Evolutionary conservation across 2,113 vertebrate genomes (phyloP).

Genomic region (Corythaeola cristata): DNA sequence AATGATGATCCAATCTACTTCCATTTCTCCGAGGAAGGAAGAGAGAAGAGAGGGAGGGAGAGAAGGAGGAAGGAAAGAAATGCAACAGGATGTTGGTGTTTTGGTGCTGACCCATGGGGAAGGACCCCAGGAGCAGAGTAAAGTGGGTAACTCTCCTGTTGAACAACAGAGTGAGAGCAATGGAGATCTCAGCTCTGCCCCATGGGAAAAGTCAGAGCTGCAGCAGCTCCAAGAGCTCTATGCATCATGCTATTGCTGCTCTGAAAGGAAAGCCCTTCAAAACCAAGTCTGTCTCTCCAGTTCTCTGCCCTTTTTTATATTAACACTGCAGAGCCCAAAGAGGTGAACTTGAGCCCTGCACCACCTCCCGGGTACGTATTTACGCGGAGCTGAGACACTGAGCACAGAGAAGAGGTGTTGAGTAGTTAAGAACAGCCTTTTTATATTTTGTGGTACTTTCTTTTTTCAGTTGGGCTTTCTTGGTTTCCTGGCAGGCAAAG

Average conservation of each 20-base stretch:
- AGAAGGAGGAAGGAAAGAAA: not conserved
- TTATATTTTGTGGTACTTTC: not conserved
- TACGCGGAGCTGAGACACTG: not conserved
- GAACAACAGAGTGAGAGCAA: not conserved
- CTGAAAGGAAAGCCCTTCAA: not conserved
- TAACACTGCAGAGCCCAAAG: not conserved
- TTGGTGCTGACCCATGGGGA: not conserved
- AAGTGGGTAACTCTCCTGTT: not conserved
- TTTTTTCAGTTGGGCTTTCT: not conserved
- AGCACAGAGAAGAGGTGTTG: not conserved
- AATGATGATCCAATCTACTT: not conserved
- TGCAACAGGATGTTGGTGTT: not conserved
- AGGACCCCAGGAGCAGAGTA: not conserved
- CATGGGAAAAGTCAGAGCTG: not conserved
- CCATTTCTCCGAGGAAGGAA: not conserved
- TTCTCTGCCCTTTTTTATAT: not conserved
- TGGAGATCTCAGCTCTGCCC: not conserved
- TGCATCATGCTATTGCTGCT: not conserved
- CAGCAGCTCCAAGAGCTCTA: not conserved
- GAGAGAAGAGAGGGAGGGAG: not conserved
- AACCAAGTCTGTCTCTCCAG: not conserved
- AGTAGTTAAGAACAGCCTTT: not conserved
- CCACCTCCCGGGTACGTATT: not conserved
- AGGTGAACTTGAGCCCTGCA: rapidly evolving
- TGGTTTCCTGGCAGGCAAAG: not conserved